Evolutionary conservation across 1,140 invertebrate genomes (phyloP), one percentile per base, ranked within the genome.

Genomic region (Apis florea): DNA sequence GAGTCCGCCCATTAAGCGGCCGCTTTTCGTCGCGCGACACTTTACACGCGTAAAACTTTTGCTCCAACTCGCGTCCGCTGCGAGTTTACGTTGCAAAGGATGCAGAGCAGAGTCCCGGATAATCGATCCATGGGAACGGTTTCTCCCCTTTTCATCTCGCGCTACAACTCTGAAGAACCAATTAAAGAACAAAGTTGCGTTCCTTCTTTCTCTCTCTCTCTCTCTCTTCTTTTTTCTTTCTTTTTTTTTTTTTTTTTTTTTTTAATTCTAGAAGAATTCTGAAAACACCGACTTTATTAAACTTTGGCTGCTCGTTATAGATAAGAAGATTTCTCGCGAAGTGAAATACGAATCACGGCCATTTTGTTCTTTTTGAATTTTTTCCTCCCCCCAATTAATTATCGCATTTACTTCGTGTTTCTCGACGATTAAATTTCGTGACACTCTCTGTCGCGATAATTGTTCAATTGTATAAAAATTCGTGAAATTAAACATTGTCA

Each of bases 1-100:
- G n/a, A n/a, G n/a, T 56, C 56, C 78, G 17, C 61, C 31, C 59
- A 66, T 79, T 79, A 66, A 24, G 19, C 21, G 54, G 69, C 49
- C 31, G 69, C 31, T 80, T 80, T 80, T 73, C 58, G 56, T 26
- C 49, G 17, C 31, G 58, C 58, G 59, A 64, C 70, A 73, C 24
- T 53, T 79, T 70, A 61, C 67, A 56, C 49, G 24, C 12, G 40
- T 40, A 9, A 17, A 72, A 74, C 71, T 74, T n/a, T 71, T 73
- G 13, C 19, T 74, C 51, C 21, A 67, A 66, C 51, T 67, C 24
- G 17, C 10, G 40, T 26, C 15, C 17, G 24, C 15, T 17, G 24
- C 53, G 24, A 40, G 31, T 71, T 51, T 49, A n/a, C 21, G 15
- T 15, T 54, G 15, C 17, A 64, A 51, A 26, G 47, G 49, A 26